Evolutionary conservation across 2,797 vertebrate genomes (phyloP), one percentile per base, ranked within the genome.

Genomic region (Sebastes vulpes): DNA sequence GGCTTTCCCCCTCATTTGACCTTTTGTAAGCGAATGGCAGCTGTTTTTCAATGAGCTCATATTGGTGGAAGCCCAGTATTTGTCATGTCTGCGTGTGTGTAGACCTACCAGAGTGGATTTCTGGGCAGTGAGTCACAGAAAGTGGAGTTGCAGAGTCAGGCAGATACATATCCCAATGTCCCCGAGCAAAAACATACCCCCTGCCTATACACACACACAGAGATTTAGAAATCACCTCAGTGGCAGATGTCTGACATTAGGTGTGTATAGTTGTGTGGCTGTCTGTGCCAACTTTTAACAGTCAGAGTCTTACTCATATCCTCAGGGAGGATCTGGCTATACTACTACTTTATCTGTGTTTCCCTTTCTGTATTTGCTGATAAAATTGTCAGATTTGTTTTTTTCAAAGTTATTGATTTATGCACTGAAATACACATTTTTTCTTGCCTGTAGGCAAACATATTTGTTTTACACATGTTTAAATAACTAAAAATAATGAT

Each of bases 31-130:
- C 23, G 1, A 85, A 87, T 82, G 79, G 86, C 91, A 95, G 91
- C 90, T 94, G 93, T 81, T 94, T 92, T 86, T 91, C 82, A 81
- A 60, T 94, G 92, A 93, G 89, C 86, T 94, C 92, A 94, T 83
- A 71, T 77, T 42, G 25, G 91, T 91, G 90, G 90, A 92, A 92
- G 85, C 89, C 93, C 87, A 86, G 82, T 53, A 83, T 92, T 88
- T 88, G 89, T 92, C 85, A 89, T 87, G 87, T 92, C 77, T 91
- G 75, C 16, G 6, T 80, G 67, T 56, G 77, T 69, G 67, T 57
- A 68, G 72, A 89, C 77, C 73, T 67, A 86, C 79, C 64, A 74
- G 69, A 85, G 86, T 75, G 85, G 76, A 93, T 93, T 86, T 86
- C 82, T 92, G 68, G 21, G 73, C 10, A 2, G 66, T 94, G 93